phyloP scores from a whole-genome alignment of 1,140 invertebrate species.

The Drosophila littoralis region DNA sequence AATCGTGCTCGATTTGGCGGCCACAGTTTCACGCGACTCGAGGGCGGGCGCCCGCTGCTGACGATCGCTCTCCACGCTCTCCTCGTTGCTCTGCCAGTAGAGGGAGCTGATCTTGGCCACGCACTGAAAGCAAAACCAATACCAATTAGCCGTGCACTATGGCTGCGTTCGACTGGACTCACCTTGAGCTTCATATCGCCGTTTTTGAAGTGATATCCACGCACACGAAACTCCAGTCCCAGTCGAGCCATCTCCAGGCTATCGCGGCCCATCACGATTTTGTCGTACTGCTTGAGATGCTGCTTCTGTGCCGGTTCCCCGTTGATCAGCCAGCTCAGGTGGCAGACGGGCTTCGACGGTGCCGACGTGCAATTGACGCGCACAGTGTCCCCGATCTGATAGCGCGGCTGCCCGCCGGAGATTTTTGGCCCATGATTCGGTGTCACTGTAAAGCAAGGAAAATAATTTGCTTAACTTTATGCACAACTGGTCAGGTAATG shows the following conservation, averaged over 20 bases:
- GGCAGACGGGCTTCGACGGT: conserved; percentile 92
- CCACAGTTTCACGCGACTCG: conserved; percentile 87
- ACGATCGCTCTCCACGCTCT: conserved; percentile 90
- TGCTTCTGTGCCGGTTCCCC: conserved; percentile 89
- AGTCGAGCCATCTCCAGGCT: conserved; percentile 89
- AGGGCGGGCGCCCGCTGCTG: conserved; percentile 87
- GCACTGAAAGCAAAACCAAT: conserved; percentile 85
- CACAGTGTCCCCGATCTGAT: conserved; percentile 92
- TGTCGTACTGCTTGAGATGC: conserved; percentile 78
- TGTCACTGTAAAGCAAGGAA: conserved; percentile 87
- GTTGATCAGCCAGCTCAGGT: conserved; percentile 94
- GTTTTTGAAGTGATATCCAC: conserved; percentile 90
- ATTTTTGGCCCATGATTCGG: conserved; percentile 93
- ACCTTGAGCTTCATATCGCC: conserved; percentile 93
- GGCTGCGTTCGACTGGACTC: conserved; percentile 23
- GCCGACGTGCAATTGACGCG: conserved; percentile 93
- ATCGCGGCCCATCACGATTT: conserved; percentile 74
- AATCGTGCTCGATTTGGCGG: conserved; percentile 85
- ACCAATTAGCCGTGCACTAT: not conserved
- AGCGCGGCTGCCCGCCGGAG: conserved; percentile 90
- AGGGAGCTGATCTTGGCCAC: conserved; percentile 93
- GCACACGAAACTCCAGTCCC: conserved; percentile 90
- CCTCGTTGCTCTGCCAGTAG: conserved; percentile 93
- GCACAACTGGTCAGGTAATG: not conserved
- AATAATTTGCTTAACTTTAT: conserved; percentile 6